Conservation (phyloP, 2,113 vertebrate genomes). For the Copsychus sechellarum region DNA sequence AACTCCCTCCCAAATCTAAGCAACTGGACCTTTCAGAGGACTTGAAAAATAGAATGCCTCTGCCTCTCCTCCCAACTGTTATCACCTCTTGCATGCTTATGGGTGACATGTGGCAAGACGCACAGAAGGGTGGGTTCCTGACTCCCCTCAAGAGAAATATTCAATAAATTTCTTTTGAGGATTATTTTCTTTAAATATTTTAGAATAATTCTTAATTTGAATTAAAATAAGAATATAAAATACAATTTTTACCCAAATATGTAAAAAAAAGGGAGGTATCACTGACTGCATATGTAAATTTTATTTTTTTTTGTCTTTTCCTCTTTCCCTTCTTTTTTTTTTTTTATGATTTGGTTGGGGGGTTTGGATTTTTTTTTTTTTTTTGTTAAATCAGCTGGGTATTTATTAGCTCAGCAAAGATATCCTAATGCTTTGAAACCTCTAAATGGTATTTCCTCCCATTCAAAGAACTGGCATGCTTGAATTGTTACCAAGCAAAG, state of each 20-base stretch:
- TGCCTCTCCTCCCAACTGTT: not conserved
- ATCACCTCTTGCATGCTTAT: not conserved
- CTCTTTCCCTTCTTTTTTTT: not conserved
- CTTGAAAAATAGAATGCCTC: conserved; percentile 5
- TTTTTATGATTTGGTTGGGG: not conserved
- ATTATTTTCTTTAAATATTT: not conserved
- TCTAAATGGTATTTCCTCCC: not conserved
- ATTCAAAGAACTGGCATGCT: not conserved
- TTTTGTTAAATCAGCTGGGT: not conserved
- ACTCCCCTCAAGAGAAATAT: not conserved
- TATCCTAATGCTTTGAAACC: not conserved
- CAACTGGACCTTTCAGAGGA: not conserved
- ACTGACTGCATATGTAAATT: not conserved
- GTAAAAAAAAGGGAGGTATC: not conserved
- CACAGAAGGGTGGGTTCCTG: not conserved
- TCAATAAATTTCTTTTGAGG: not conserved
- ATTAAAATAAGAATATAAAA: not conserved
- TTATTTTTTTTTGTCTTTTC: not conserved
- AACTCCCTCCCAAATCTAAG: not conserved
- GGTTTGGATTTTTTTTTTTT: not conserved
- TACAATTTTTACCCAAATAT: not conserved
- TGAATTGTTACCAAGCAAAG: not conserved
- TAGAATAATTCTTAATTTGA: not conserved
- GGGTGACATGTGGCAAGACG: not conserved
- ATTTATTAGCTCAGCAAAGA: not conserved